Base-by-base conservation (phyloP, 2,113 vertebrate genomes). In the Pseudorasbora parva region DNA sequence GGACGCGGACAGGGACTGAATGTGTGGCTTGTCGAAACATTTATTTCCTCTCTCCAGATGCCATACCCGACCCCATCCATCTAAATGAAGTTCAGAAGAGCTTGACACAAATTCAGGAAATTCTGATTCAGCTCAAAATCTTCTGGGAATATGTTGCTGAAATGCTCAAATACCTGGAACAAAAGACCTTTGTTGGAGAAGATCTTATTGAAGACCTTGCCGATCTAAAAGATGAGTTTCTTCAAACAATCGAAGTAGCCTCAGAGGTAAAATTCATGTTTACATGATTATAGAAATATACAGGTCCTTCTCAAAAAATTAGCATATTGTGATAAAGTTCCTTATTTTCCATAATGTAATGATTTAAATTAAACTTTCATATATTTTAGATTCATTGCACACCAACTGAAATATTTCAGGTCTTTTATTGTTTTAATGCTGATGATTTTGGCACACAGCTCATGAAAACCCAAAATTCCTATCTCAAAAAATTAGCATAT, bases 131-230 rank as follows among this genome's bases (percentile, higher is more conserved):
- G n/a, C 57, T 79, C 4, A 19, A 3, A 64, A 10, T 30, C 72
- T 74, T 74, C 7, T 74, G 72, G 72, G 45, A 5, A 25, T 30
- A 0, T 27, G 45, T 30, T 73, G 71, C 11, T 73, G 4, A 73
- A 23, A 25, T 74, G 72, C 8, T 74, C n/a, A 14, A 30, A 7
- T 30, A 4, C 25, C 14, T 51, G n/a, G 45, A 74, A 51, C 7
- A 74, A 30, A 74, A 30, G 23, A 51, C 72, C 45, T 49, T 72
- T 72, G 41, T 7, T 72, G 69, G 69, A 72, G 37, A 72, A 45
- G 9, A 72, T 5, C 0, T 45, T 12, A 14, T 72, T 1, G 11
- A 25, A 1, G 69, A 72, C n/a, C n/a, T 72, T 43, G 4, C 0
- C 0, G 33, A 23, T 0, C 21, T 72, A 14, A 72, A 45, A 72